phyloP scores from a whole-genome alignment of 2,888 invertebrate species.

The Dasypogon diadema region DNA sequence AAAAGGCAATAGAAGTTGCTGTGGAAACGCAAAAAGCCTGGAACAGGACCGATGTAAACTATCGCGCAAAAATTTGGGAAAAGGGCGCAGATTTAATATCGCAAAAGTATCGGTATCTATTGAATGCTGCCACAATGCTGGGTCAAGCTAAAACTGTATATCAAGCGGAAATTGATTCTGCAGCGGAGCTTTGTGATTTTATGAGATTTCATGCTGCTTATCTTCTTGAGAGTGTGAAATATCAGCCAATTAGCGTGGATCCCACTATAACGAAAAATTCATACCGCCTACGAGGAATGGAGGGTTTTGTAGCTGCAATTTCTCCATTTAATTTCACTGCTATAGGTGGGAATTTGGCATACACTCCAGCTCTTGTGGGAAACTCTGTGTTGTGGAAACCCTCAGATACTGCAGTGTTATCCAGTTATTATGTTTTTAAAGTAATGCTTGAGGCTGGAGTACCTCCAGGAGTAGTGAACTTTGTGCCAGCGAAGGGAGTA shows the following conservation, averaged over 20 bases:
- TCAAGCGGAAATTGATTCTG: conserved; percentile 97
- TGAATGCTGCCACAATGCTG: conserved; percentile 96
- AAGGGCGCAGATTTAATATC: conserved; percentile 91
- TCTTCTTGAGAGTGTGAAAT: conserved; percentile 84
- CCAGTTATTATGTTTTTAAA: conserved; percentile 93
- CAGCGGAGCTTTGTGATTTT: conserved; percentile 95
- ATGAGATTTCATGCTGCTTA: conserved; percentile 79
- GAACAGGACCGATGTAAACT: conserved; percentile 84
- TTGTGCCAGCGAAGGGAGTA: conserved; percentile 93
- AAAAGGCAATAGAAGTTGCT: conserved; percentile 84
- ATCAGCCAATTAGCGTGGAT: conserved; percentile 87
- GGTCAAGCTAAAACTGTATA: conserved; percentile 94
- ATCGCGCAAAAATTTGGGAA: conserved; percentile 84
- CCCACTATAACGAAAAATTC: conserved; percentile 80
- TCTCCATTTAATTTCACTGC: conserved; percentile 99
- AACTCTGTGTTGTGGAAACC: conserved; percentile 98
- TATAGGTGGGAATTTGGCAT: conserved; percentile 95
- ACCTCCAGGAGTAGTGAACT: conserved; percentile 95
- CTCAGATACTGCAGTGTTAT: conserved; percentile 93
- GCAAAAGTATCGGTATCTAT: conserved; percentile 82
- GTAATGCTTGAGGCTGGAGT: conserved; percentile 95
- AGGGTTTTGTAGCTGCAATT: conserved; percentile 97
- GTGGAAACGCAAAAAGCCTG: conserved; percentile 83
- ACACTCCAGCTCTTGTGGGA: conserved; percentile 90
- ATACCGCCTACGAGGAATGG: conserved; percentile 86